A percentile compares a stretch with the other conserved stretches of the same genome.
phyloP scores from a whole-genome alignment of 2,888 invertebrate species.

The Cephalotes varians region DNA sequence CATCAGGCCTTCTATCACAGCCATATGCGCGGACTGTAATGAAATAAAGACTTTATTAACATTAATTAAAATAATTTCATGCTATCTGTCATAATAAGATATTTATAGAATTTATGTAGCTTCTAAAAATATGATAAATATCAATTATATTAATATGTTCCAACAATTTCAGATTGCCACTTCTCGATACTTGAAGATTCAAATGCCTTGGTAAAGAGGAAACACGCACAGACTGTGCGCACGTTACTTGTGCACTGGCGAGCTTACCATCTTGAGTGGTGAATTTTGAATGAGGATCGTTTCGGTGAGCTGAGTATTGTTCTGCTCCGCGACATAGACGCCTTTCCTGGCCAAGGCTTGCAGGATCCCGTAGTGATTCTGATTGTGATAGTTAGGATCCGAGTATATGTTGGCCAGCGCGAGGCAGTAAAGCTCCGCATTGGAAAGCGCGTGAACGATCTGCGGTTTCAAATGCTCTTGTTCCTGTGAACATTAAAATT shows the following conservation, averaged over 20 bases:
- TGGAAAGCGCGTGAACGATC: slow-evolving; percentile 95
- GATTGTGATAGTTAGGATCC: slow-evolving; percentile 97
- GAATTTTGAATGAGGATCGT: slow-evolving; percentile 98
- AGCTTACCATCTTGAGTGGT: slow-evolving; percentile 95
- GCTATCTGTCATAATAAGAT: background rate
- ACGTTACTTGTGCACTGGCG: background rate
- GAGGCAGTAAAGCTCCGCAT: slow-evolving; percentile 97
- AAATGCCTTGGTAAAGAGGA: background rate
- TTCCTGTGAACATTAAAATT: slow-evolving; percentile 87
- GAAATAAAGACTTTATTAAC: background rate
- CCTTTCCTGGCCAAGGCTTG: slow-evolving; percentile 97
- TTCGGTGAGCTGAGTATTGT: slow-evolving; percentile 96
- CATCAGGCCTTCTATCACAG: slow-evolving; percentile 98
- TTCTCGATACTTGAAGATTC: background rate
- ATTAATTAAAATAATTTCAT: background rate
- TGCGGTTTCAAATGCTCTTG: slow-evolving; percentile 97
- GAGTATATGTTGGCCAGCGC: slow-evolving; percentile 98
- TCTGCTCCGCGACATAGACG: slow-evolving; percentile 93
- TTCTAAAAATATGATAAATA: background rate
- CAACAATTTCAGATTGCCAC: background rate
- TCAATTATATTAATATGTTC: background rate
- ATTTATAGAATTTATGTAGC: background rate
- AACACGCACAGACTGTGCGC: background rate
- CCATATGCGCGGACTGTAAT: slow-evolving; percentile 95
- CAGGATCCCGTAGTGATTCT: slow-evolving; percentile 98